Base-by-base conservation (phyloP, 2,797 vertebrate species). In the Poeciliopsis paucimaculata region DNA sequence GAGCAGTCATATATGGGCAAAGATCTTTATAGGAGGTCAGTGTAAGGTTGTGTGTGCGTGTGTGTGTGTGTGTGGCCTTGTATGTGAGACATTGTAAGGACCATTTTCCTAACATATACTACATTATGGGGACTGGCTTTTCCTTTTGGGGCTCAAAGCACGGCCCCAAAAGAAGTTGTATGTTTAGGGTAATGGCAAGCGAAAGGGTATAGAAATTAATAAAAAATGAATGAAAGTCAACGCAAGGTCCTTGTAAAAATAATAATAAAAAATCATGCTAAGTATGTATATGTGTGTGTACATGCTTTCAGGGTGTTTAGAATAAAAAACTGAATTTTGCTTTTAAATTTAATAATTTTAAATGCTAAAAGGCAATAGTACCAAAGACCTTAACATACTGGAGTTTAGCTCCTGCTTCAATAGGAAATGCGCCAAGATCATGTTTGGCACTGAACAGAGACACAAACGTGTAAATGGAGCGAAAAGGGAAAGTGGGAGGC, bases 11-110 rank as follows among this genome's bases (percentile, higher is more conserved):
- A 64, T 31, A 64, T 15, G 13, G 28, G n/a, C 57, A 62, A 31
- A 16, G 3, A 23, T 6, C 15, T 36, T 36, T 34, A 1, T 20
- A 64, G 2, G 8, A 9, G 6, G 20, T 36, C 31, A 64, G 23
- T 70, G 57, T 79, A 76, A 72, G 13, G 82, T 82, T 47, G 23
- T 57, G 31, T 51, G 23, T 55, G 36, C 64, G 45, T 47, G 23
- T 74, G 31, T 51, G 36, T 70, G 45, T 47, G 23, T 74, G 34
- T 53, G 4, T 11, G 10, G 8, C 0, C 51, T 55, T 55, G 8
- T 55, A 4, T 51, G 20, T 51, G 20, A 23, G 23, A 23, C 20
- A 9, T 9, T 23, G 49, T 4, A 26, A n/a, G 53, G 53, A 55
- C 10, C 53, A n/a, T 55, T 55, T 51, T 51, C 8, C 8, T 23